phyloP scores from a whole-genome alignment of 1,140 invertebrate genomes.

The Alviniconcha marisindica region DNA sequence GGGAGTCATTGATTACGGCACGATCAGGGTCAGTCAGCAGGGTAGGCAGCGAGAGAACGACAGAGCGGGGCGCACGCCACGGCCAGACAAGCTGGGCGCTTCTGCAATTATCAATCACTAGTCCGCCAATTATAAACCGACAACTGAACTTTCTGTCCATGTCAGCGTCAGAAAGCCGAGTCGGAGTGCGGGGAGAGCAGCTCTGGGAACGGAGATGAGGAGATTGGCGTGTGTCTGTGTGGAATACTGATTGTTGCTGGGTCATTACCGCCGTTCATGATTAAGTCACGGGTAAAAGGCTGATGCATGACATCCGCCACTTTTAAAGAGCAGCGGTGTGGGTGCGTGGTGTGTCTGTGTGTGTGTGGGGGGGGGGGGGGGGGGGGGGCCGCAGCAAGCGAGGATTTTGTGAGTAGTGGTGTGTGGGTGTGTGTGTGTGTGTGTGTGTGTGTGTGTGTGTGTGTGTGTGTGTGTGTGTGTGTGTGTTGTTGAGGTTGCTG shows the following conservation, averaged over 20 bases:
- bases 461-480: background rate
- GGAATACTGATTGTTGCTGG: too few species aligned
- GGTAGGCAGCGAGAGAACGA: background rate
- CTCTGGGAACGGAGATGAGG: too few species aligned
- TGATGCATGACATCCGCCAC: too few species aligned
- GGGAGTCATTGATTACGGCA: background rate
- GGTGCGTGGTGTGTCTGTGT: background rate
- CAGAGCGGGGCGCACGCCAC: background rate
- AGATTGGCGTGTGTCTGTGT: slow-evolving; percentile 8
- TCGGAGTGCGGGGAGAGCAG: too few species aligned
- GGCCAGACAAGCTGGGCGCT: too few species aligned
- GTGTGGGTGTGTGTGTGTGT: background rate
- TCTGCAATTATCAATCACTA: too few species aligned
- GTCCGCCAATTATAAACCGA: too few species aligned
- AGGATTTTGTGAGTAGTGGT: background rate
- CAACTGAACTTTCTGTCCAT: too few species aligned
- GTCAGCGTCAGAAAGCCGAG: too few species aligned
- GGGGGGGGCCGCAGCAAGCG: background rate
- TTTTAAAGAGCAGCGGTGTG: background rate
- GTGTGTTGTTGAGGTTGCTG: background rate
- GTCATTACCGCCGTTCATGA: too few species aligned
- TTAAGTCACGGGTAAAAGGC: too few species aligned
- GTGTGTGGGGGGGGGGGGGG: background rate
- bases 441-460: slow-evolving; percentile 16
- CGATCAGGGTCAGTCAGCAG: background rate